A percentile compares a stretch with the other conserved stretches of the same genome.
Evolutionary conservation across 2,797 vertebrate genomes (phyloP).

Genomic region (Vipera ursinii): DNA sequence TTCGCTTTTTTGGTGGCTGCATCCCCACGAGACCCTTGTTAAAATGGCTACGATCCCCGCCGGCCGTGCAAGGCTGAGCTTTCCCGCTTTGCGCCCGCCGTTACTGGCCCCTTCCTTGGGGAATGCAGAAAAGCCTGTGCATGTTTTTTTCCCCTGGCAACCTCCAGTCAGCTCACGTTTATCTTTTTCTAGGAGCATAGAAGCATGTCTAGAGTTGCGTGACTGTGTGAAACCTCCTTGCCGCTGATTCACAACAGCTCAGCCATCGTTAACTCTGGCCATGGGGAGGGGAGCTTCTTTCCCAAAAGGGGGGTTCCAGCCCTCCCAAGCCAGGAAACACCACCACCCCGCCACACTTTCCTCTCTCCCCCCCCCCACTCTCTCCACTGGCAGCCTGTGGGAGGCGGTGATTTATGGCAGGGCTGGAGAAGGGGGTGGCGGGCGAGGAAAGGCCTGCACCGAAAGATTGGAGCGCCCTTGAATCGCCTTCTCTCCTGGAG

Average conservation of each 20-base stretch:
- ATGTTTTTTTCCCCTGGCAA: not conserved
- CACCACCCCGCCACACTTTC: not conserved
- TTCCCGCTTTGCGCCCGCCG: not conserved
- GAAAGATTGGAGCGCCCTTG: conserved; percentile 65
- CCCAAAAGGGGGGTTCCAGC: not conserved
- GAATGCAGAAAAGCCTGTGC: not conserved
- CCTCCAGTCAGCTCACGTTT: not conserved
- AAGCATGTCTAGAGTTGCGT: not conserved
- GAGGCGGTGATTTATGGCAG: conserved; percentile 63
- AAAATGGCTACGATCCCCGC: not conserved
- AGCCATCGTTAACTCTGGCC: not conserved
- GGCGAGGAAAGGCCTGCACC: conserved; percentile 67
- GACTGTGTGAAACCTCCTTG: not conserved
- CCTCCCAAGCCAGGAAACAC: not conserved
- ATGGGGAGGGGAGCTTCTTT: not conserved
- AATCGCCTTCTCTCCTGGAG: conserved; percentile 48
- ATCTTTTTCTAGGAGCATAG: not conserved
- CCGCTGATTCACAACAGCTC: not conserved
- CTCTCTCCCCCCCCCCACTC: not conserved
- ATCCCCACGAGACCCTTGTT: not conserved
- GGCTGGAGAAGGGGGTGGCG: conserved; percentile 15
- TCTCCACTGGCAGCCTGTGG: not conserved
- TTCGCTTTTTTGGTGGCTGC: not conserved
- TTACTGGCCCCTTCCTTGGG: not conserved
- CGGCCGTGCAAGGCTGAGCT: not conserved